phyloP scores from a whole-genome alignment of 2,113 vertebrate genomes.

The Datnioides undecimradiatus region DNA sequence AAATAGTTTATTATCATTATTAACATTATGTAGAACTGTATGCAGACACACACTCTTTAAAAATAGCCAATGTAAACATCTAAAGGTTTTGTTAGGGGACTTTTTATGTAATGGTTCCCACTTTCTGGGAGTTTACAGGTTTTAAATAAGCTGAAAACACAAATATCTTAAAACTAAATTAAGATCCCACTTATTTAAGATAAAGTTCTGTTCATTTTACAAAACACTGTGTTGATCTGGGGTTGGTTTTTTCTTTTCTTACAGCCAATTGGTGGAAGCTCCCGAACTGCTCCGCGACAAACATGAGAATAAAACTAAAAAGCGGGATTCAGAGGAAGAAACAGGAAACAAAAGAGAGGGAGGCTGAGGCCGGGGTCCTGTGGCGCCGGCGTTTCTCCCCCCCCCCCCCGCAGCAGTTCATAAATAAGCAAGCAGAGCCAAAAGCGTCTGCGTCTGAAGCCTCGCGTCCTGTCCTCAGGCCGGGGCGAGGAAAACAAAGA shows the following conservation, averaged over 20 bases:
- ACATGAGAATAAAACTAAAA: neutral
- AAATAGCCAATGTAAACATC: constrained; percentile 42
- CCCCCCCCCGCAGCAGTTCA: constrained; percentile 37
- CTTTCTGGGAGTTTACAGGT: neutral
- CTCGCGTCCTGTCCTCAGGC: neutral
- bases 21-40: constrained; percentile 52
- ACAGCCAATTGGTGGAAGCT: constrained; percentile 16
- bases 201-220: neutral
- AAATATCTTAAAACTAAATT: constrained; percentile 22
- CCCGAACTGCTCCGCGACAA: constrained; percentile 9
- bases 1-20: constrained; percentile 45
- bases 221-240: constrained; percentile 2
- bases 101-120: constrained; percentile 10
- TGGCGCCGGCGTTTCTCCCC: neutral
- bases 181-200: constrained; percentile 11
- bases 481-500: neutral
- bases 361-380: constrained; percentile 22
- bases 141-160: constrained; percentile 32
- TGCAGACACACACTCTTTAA: constrained; percentile 43
- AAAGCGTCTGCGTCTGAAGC: constrained; percentile 28
- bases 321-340: neutral
- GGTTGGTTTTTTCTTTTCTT: neutral
- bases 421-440: constrained; percentile 52
- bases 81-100: neutral
- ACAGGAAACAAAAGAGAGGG: constrained; percentile 9